These are phyloP conservation scores for Ormyrus pomaceus DNA, from an alignment of 2,888 invertebrate genomes.

Conservation along the genomic window DNA sequence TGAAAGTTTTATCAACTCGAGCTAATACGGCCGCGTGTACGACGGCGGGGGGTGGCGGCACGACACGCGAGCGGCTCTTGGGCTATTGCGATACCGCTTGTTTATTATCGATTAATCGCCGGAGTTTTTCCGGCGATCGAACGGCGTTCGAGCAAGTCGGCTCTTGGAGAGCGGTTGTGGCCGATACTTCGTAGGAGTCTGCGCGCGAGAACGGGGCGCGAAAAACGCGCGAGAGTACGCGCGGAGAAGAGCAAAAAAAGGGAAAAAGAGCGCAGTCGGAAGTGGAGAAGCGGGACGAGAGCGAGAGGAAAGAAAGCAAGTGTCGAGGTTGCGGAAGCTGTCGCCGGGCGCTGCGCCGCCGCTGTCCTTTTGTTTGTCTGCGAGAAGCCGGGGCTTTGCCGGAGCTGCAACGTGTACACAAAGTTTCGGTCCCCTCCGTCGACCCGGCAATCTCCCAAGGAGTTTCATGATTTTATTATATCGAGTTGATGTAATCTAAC, in stretches of 20 bases:
- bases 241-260: background rate
- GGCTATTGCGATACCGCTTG: background rate
- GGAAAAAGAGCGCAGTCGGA: background rate
- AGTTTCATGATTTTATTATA: slow-evolving; percentile 50
- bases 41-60: background rate
- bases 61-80: background rate
- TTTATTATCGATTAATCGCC: slow-evolving; percentile 21
- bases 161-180: no score
- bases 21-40: background rate
- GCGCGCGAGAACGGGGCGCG: slow-evolving; percentile 6
- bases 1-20: slow-evolving; percentile 25
- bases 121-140: background rate
- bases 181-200: no score
- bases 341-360: background rate
- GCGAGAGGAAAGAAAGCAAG: background rate
- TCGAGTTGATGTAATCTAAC: slow-evolving; percentile 33
- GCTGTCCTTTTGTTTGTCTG: slow-evolving; percentile 43
- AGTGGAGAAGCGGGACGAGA: background rate
- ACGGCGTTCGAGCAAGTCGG: no score
- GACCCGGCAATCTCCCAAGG: background rate
- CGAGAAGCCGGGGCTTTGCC: slow-evolving; percentile 45
- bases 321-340: slow-evolving; percentile 17
- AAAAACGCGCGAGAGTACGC: background rate
- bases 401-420: background rate
- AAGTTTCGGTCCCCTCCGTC: background rate